These are phyloP conservation scores for Eurystomus gularis DNA, from an alignment of 2,113 vertebrate species.

Conservation along the genomic window DNA sequence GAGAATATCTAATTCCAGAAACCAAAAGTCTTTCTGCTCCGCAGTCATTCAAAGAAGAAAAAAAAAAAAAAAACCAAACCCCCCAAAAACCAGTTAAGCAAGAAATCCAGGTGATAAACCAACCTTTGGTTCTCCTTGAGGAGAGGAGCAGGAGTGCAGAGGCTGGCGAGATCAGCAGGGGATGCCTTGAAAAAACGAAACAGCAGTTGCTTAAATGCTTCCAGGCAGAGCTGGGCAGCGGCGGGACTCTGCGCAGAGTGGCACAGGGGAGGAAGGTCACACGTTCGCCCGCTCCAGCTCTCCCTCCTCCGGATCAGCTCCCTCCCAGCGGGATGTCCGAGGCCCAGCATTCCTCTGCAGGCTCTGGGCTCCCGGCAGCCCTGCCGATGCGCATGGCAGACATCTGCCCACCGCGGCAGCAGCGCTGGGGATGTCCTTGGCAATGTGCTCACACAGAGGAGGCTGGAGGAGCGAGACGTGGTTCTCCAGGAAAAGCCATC, in stretches of 20 bases:
- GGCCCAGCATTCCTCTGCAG: neutral
- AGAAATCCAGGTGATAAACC: neutral
- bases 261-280: neutral
- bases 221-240: neutral
- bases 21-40: neutral
- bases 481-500: neutral
- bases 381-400: fast-evolving
- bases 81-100: neutral
- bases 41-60: neutral
- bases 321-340: neutral
- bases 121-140: neutral
- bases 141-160: neutral
- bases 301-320: neutral
- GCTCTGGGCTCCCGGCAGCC: neutral
- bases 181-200: neutral
- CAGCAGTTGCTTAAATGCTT: neutral
- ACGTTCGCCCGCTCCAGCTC: fast-evolving
- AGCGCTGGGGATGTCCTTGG: neutral
- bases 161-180: neutral
- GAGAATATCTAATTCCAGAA: neutral
- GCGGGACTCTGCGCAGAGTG: neutral
- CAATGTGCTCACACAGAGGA: neutral
- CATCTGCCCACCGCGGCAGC: neutral
- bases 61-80: neutral
- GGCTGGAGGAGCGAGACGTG: neutral